Conservation (phyloP, 2,113 vertebrate species). For the Muntiacus reevesi region DNA sequence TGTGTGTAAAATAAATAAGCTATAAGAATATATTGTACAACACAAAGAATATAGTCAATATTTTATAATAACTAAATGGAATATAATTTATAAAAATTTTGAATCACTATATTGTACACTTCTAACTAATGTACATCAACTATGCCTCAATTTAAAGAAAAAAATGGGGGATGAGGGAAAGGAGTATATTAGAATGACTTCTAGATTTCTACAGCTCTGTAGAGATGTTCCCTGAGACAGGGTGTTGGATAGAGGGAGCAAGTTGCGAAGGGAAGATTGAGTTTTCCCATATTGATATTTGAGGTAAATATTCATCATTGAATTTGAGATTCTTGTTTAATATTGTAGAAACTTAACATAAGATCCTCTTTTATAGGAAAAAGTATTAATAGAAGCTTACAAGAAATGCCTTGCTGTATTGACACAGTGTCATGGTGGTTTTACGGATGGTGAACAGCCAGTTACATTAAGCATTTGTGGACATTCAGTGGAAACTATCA, state of each 20-base stretch:
- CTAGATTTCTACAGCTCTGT: neutral
- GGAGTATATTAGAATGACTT: neutral
- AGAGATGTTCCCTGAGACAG: neutral
- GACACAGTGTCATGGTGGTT: slow-evolving; percentile 91
- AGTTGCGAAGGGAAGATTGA: neutral
- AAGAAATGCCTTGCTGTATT: slow-evolving; percentile 91
- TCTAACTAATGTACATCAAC: neutral
- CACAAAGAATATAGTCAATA: neutral
- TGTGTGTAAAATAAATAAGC: neutral
- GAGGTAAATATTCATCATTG: neutral
- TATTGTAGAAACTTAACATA: slow-evolving; percentile 25
- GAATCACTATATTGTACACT: neutral
- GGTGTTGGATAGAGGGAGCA: neutral
- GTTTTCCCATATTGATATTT: neutral
- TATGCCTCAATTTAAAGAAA: neutral
- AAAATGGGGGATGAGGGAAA: neutral
- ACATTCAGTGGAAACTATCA: slow-evolving; percentile 95
- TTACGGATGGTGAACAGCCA: slow-evolving; percentile 94
- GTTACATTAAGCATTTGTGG: slow-evolving; percentile 93
- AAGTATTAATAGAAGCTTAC: slow-evolving; percentile 95
- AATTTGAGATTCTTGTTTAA: slow-evolving; percentile 19
- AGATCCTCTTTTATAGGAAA: slow-evolving; percentile 85
- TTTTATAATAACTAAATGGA: neutral
- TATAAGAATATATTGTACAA: neutral
- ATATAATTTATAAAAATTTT: neutral